Conservation (phyloP, 1,140 invertebrate genomes). For the Sipha flava region DNA sequence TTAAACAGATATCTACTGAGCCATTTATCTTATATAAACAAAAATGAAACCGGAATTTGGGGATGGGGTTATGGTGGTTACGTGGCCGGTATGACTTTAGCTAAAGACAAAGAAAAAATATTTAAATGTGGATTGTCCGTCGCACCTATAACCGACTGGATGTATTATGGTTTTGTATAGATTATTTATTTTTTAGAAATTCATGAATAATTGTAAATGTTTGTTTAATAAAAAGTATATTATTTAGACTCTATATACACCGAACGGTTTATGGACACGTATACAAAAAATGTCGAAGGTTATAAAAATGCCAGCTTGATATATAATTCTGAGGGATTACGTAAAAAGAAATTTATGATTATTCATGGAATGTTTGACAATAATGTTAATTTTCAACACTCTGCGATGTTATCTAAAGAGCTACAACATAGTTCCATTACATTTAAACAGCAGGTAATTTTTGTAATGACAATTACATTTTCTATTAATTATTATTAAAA, state of each 20-base stretch:
- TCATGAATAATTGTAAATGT: no score
- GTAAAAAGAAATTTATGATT: conserved; percentile 69
- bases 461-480: neutral
- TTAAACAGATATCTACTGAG: conserved; percentile 49
- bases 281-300: conserved; percentile 50
- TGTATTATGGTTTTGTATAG: conserved; percentile 68
- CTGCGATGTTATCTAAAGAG: conserved; percentile 71
- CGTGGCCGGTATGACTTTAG: conserved; percentile 63
- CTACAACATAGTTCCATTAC: conserved; percentile 71
- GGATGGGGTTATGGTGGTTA: conserved; percentile 87
- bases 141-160: conserved; percentile 88
- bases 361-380: conserved; percentile 88
- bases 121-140: conserved; percentile 86
- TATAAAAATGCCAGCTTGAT: conserved; percentile 65
- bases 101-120: conserved; percentile 57
- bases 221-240: no score
- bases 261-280: conserved; percentile 85
- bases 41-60: conserved; percentile 69
- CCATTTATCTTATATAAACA: conserved; percentile 52
- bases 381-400: conserved; percentile 92
- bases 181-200: neutral
- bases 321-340: conserved; percentile 63
- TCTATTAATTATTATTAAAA: neutral
- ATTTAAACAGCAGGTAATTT: conserved; percentile 73
- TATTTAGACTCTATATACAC: conserved; percentile 84